A percentile compares a stretch with the other conserved stretches of the same genome.
Conservation (phyloP, 2,113 vertebrate species). For the Mastomys coucha region DNA sequence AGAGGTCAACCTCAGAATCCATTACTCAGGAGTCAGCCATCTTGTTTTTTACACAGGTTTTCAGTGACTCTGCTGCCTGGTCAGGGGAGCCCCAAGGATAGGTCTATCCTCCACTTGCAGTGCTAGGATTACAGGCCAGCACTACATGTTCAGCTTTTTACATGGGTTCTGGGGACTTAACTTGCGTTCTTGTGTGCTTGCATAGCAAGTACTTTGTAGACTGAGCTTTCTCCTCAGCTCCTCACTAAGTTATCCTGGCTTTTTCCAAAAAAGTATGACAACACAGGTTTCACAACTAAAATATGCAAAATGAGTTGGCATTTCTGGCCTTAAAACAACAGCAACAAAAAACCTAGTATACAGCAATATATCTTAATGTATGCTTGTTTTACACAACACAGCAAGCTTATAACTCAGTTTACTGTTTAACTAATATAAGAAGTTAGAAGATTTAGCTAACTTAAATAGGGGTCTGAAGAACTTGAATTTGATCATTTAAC, state of each 20-base stretch:
- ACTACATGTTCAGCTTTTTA: background rate
- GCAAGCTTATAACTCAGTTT: conserved; percentile 2
- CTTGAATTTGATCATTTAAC: conserved; percentile 64
- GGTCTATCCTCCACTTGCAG: background rate
- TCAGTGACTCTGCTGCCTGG: background rate
- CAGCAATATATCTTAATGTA: conserved; percentile 22
- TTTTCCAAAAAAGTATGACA: conserved; percentile 27
- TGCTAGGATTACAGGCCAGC: background rate
- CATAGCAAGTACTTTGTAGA: background rate
- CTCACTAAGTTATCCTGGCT: conserved; percentile 8
- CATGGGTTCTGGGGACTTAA: background rate
- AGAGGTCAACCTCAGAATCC: background rate
- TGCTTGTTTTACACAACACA: background rate
- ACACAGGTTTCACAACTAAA: background rate
- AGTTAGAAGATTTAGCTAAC: conserved; percentile 47
- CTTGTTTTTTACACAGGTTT: background rate
- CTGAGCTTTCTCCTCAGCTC: background rate
- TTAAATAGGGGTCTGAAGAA: background rate
- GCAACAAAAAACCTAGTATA: background rate
- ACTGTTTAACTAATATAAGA: background rate
- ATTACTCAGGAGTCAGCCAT: background rate
- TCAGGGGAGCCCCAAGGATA: background rate
- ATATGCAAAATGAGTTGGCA: conserved; percentile 28
- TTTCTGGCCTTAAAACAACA: conserved; percentile 24
- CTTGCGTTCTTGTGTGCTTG: background rate